Evolutionary conservation across 2,888 invertebrate species (phyloP), one percentile per base, ranked within the genome.

Genomic region (Drosophila kambysellisi): DNA sequence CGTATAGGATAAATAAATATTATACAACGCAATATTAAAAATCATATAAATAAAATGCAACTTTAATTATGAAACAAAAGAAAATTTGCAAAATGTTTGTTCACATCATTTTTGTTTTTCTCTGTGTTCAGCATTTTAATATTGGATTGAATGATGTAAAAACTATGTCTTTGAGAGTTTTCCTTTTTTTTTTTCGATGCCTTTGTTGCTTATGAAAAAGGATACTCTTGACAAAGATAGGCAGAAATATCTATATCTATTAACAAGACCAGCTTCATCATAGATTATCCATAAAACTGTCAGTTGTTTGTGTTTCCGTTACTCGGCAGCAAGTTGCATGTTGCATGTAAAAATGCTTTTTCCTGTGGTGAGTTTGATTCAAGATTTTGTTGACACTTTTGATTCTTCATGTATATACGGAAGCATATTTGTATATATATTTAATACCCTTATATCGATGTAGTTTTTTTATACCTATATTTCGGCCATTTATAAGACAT

Each of bases 361-460:
- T 15, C 17, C 9, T 43, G 53, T 62, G 64, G 64, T 62, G 39
- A 43, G 56, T 69, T 74, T 56, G 41, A 52, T 54, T 54, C 57
- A 50, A 64, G 46, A 51, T 56, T 54, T 33, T 39, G 9, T 75
- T 63, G 57, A 63, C 41, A 62, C 56, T 80, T 69, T 80, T 60
- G 58, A 58, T 43, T 59, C 70, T 65, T 41, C 50, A 29, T 33
- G 35, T 43, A n/a, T 52, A 37, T 30, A 33, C 48, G 17, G 52
- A 37, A 25, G 53, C 35, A 35, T 35, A 53, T 30, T 32, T 50
- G 20, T 29, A 50, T 50, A 30, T 29, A 29, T 29, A 17, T 11
- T 20, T 46, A 46, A 46, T 46, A 25, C 25, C 4, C 12, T 25
- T 12, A 46, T 25, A 12, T 12, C 46, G 20, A 25, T 46, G 20